Percentiles rank a stretch among this genome's conserved stretches.
phyloP scores from a whole-genome alignment of 2,797 vertebrate species.

The Gastrophryne carolinensis region DNA sequence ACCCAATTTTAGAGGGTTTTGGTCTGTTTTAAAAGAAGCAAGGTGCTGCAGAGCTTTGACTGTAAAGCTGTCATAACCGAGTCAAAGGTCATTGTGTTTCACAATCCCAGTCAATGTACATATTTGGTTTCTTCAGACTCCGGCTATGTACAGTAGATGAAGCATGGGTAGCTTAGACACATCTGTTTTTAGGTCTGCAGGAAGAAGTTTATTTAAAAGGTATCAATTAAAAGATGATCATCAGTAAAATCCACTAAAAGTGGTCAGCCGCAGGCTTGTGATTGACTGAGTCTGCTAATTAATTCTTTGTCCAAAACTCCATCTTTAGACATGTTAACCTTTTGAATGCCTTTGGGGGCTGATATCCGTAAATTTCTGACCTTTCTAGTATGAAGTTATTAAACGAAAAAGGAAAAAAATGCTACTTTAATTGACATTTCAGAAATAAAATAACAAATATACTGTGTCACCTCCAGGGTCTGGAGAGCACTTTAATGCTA shows the following conservation, averaged over 20 bases:
- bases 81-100: background rate
- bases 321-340: constrained; percentile 5
- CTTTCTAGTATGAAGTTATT: background rate
- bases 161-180: background rate
- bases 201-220: constrained; percentile 19
- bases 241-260: constrained; percentile 5
- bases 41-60: too few species aligned
- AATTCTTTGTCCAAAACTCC: background rate
- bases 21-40: too few species aligned
- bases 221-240: constrained; percentile 24
- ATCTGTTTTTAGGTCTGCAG: constrained; percentile 15
- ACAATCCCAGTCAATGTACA: background rate
- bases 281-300: constrained; percentile 9
- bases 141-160: constrained; percentile 4
- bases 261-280: constrained; percentile 4
- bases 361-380: background rate
- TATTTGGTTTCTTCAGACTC: background rate
- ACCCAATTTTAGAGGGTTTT: too few species aligned
- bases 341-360: background rate
- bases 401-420: background rate
- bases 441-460: background rate
- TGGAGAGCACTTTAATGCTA: too few species aligned
- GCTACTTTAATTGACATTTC: background rate
- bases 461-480: background rate
- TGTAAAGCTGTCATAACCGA: background rate